Evolutionary conservation across 2,797 vertebrate species (phyloP).

Genomic region (Takifugu ocellatus): DNA sequence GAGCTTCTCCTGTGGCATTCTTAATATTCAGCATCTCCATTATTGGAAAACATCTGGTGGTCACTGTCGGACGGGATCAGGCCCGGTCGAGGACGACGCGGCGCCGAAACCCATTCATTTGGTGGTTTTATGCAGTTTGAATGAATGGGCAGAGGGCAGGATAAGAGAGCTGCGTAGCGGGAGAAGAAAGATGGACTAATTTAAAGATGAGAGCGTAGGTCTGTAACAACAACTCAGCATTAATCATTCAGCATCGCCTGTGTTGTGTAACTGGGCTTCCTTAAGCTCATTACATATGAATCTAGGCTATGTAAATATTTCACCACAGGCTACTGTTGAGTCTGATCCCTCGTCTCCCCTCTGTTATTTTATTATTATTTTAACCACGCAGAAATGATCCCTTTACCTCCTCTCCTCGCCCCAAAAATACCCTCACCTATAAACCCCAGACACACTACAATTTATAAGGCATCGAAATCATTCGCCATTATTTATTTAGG

Average conservation of each 20-base stretch:
- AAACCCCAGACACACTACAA: slow-evolving; percentile 14
- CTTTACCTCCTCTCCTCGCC: slow-evolving; percentile 9
- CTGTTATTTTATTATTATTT: slow-evolving; percentile 20
- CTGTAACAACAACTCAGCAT: slow-evolving; percentile 58
- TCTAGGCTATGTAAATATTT: slow-evolving; percentile 74
- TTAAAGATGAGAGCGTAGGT: slow-evolving; percentile 30
- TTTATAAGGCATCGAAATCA: slow-evolving; percentile 23
- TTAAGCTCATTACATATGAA: slow-evolving; percentile 71
- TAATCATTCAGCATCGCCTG: slow-evolving; percentile 61
- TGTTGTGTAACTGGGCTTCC: slow-evolving; percentile 62
- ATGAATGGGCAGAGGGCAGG: not conserved
- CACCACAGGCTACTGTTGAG: slow-evolving; percentile 61
- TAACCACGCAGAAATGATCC: slow-evolving; percentile 24
- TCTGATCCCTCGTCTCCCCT: slow-evolving; percentile 48
- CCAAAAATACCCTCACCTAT: slow-evolving; percentile 7
- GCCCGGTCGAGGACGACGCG: not conserved
- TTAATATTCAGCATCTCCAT: slow-evolving; percentile 26
- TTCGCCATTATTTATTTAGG: too few species aligned
- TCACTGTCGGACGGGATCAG: slow-evolving; percentile 14
- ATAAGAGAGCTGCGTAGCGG: slow-evolving; percentile 4
- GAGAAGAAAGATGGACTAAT: slow-evolving; percentile 25
- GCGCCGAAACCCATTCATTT: slow-evolving; percentile 21
- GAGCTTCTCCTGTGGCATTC: slow-evolving; percentile 16
- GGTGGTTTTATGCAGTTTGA: not conserved
- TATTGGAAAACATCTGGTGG: slow-evolving; percentile 31